phyloP scores from a whole-genome alignment of 2,797 vertebrate genomes.

The Decapterus maruadsi region DNA sequence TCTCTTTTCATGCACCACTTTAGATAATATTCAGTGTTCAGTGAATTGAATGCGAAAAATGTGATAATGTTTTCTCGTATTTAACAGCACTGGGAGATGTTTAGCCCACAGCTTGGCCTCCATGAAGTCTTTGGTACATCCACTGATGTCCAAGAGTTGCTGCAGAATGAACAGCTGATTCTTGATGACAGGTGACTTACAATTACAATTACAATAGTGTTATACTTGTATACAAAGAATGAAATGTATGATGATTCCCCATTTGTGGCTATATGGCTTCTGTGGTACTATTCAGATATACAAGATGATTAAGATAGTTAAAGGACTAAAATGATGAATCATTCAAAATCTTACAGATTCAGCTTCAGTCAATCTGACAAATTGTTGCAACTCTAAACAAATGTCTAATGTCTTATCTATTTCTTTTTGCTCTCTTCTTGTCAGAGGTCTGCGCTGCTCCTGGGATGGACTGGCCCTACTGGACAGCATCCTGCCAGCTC shows the following conservation, averaged over 20 bases:
- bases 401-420: neutral
- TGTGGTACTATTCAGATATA: neutral
- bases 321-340: neutral
- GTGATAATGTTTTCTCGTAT: neutral
- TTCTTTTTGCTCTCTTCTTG: conserved; percentile 9
- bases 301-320: neutral
- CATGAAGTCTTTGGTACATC: conserved; percentile 79
- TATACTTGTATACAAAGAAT: neutral
- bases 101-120: conserved; percentile 85
- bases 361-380: neutral
- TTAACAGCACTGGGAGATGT: conserved; percentile 88
- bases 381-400: too few relatives aligned
- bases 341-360: neutral
- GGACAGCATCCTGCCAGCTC: conserved; percentile 89
- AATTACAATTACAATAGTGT: neutral
- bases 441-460: conserved; percentile 92
- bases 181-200: conserved; percentile 88
- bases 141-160: conserved; percentile 77
- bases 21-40: neutral
- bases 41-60: neutral
- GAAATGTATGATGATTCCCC: neutral
- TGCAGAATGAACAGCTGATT: conserved; percentile 81
- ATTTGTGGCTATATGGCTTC: neutral
- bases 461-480: conserved; percentile 90
- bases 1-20: neutral